Evolutionary conservation across 2,797 vertebrate species (phyloP).

Genomic region (Triplophysa yarkandensis): DNA sequence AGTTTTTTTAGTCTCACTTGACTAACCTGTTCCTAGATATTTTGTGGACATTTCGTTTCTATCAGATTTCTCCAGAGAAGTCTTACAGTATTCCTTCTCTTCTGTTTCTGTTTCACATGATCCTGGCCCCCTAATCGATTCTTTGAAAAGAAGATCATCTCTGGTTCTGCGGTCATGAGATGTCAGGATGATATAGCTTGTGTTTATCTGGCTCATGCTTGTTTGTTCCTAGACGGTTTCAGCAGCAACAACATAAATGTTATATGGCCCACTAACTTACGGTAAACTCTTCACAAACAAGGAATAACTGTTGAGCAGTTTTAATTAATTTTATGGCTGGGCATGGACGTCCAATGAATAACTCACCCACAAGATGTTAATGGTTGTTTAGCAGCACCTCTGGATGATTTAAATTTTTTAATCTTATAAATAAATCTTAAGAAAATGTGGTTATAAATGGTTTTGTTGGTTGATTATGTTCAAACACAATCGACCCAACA

Average conservation of each 20-base stretch:
- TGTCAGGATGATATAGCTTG: constrained; percentile 43
- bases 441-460: too few species aligned
- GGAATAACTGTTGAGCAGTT: too few species aligned
- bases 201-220: constrained; percentile 54
- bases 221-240: constrained; percentile 49
- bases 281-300: too few species aligned
- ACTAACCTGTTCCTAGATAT: neutral
- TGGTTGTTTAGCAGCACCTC: too few species aligned
- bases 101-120: neutral
- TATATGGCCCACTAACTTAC: too few species aligned
- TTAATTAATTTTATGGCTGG: too few species aligned
- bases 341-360: too few species aligned
- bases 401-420: too few species aligned
- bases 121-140: neutral
- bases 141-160: constrained; percentile 1
- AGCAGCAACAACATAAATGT: neutral
- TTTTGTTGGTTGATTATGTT: too few species aligned
- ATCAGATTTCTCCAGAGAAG: neutral
- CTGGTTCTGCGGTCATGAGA: constrained; percentile 38
- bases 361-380: too few species aligned
- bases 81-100: neutral
- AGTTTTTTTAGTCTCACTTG: neutral
- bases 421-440: too few species aligned
- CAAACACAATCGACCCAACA: too few species aligned
- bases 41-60: neutral